phyloP scores from a whole-genome alignment of 2,888 invertebrate genomes.

The Lottia gigantea region DNA sequence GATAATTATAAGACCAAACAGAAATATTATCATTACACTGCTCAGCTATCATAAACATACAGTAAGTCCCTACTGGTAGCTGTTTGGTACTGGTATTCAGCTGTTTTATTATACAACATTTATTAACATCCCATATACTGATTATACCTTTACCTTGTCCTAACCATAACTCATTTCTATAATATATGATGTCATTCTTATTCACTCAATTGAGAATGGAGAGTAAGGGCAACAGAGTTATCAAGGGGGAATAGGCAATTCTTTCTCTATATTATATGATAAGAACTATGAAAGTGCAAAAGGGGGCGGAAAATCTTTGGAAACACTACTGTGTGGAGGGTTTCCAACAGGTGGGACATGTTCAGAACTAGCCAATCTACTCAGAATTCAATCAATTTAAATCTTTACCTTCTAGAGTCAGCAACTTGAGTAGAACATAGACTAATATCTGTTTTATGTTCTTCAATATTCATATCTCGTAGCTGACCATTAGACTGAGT shows the following conservation, averaged over 20 bases:
- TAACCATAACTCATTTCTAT: conserved; percentile 51
- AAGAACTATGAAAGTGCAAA: too few species aligned
- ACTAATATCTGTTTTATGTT: background rate
- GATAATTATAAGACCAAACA: conserved; percentile 83
- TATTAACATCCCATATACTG: conserved; percentile 34
- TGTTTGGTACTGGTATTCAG: conserved; percentile 27
- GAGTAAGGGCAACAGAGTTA: too few species aligned
- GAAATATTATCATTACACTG: conserved; percentile 6
- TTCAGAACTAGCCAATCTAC: too few species aligned
- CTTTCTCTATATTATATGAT: too few species aligned
- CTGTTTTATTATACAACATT: conserved; percentile 21
- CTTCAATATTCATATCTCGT: conserved; percentile 5
- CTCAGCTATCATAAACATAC: conserved; percentile 74
- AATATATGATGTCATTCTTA: background rate
- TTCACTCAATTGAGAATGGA: too few species aligned
- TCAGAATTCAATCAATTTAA: too few species aligned
- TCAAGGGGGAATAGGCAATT: too few species aligned
- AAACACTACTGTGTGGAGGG: too few species aligned
- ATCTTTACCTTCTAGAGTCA: too few species aligned
- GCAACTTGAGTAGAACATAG: background rate
- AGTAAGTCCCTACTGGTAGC: conserved; percentile 52
- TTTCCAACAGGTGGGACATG: too few species aligned
- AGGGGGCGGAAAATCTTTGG: too few species aligned
- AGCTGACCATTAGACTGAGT: conserved; percentile 7
- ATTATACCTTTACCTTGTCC: conserved; percentile 55